A percentile compares a stretch with the other conserved stretches of the same genome.
These are phyloP conservation scores for Redunca redunca DNA, from an alignment of 2,113 vertebrate genomes.

Conservation along the genomic window DNA sequence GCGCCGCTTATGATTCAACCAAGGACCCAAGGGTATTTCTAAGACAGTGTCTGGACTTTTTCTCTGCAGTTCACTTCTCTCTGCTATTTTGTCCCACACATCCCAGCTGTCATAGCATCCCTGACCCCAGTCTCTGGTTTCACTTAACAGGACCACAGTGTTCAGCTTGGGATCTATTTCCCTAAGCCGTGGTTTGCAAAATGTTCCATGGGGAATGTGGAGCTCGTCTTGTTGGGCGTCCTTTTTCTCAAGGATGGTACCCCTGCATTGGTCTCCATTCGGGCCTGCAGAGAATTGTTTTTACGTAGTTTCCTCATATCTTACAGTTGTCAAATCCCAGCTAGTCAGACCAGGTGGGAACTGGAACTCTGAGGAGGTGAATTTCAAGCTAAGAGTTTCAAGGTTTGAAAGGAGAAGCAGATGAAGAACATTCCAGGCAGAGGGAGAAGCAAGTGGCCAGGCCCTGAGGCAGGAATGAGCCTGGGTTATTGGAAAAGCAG, in stretches of 20 bases:
- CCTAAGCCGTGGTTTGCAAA: neutral
- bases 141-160: too few relatives aligned
- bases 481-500: neutral
- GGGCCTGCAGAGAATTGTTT: neutral
- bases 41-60: neutral
- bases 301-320: neutral
- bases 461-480: neutral
- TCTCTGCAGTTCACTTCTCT: neutral
- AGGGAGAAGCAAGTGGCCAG: neutral
- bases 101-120: too few relatives aligned
- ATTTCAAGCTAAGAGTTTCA: too few relatives aligned
- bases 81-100: neutral
- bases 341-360: neutral
- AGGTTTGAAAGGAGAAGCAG: neutral
- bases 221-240: accelerated
- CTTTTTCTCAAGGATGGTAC: neutral
- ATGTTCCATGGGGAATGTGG: neutral
- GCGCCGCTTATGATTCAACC: neutral
- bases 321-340: neutral
- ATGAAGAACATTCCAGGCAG: neutral
- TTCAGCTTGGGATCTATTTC: neutral
- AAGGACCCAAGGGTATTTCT: neutral
- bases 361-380: neutral
- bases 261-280: accelerated
- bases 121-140: neutral